Evolutionary conservation across 2,797 vertebrate genomes (phyloP).

Genomic region (Ptychobarbus kaznakovi): DNA sequence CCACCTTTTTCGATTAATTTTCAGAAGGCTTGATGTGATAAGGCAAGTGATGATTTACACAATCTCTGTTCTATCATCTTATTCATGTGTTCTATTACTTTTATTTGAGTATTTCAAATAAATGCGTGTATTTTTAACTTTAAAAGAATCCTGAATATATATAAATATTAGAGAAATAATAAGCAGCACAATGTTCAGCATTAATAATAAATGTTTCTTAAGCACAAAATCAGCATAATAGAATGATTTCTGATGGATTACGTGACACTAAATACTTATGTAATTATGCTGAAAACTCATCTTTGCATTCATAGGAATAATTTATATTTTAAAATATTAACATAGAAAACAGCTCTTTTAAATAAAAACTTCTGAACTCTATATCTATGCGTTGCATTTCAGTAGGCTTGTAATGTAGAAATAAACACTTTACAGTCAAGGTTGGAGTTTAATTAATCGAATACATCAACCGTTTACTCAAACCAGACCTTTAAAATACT

Average conservation of each 20-base stretch:
- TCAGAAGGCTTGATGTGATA: background rate
- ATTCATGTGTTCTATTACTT: background rate
- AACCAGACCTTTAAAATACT: background rate
- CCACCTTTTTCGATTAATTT: constrained; percentile 10
- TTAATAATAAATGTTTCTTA: background rate
- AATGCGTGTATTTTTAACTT: background rate
- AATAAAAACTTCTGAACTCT: no score
- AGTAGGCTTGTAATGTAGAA: background rate
- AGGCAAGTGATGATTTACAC: constrained; percentile 8
- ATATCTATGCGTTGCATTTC: background rate
- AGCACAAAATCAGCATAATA: background rate
- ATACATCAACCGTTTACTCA: background rate
- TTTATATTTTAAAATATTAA: background rate
- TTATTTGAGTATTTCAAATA: background rate
- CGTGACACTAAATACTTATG: background rate
- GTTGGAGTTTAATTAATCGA: background rate
- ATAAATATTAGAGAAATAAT: background rate
- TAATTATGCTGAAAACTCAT: background rate
- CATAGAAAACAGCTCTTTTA: background rate
- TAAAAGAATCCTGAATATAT: background rate
- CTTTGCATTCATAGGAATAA: background rate
- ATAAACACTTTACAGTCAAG: background rate
- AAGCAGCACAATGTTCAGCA: background rate
- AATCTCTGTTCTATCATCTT: background rate
- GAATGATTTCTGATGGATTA: background rate